phyloP scores from a whole-genome alignment of 2,797 vertebrate genomes.

The Micrastur ruficollis region DNA sequence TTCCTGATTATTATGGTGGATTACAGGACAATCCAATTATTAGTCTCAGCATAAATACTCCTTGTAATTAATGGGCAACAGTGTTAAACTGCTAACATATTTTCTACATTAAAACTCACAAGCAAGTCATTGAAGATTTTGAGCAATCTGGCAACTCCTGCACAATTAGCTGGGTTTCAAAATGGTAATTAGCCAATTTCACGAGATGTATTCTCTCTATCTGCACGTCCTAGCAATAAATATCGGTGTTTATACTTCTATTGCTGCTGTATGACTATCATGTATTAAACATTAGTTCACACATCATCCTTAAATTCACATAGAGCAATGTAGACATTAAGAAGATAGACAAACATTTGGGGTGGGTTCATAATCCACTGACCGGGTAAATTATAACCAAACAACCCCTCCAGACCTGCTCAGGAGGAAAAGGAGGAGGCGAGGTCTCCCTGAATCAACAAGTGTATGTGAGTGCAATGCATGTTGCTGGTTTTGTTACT shows the following conservation, averaged over 20 bases:
- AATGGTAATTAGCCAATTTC: not conserved
- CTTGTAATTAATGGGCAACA: not conserved
- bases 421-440: not conserved
- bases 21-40: slow-evolving; percentile 17
- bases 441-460: not conserved
- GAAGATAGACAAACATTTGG: not conserved
- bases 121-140: not conserved
- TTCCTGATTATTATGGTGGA: not conserved
- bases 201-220: not conserved
- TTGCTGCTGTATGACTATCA: not conserved
- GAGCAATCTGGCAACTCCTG: not conserved
- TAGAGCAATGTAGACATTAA: not conserved
- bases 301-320: not conserved
- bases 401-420: not conserved
- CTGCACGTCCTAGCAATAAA: not conserved
- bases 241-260: not conserved
- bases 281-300: not conserved
- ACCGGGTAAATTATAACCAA: not conserved
- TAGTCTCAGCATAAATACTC: not conserved
- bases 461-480: too few species aligned
- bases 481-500: fast-evolving
- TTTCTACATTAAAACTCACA: not conserved
- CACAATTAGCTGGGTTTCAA: not conserved
- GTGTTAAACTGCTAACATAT: not conserved
- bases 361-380: not conserved